Evolutionary conservation across 2,113 vertebrate genomes (phyloP).

Genomic region (Argyrosomus japonicus): DNA sequence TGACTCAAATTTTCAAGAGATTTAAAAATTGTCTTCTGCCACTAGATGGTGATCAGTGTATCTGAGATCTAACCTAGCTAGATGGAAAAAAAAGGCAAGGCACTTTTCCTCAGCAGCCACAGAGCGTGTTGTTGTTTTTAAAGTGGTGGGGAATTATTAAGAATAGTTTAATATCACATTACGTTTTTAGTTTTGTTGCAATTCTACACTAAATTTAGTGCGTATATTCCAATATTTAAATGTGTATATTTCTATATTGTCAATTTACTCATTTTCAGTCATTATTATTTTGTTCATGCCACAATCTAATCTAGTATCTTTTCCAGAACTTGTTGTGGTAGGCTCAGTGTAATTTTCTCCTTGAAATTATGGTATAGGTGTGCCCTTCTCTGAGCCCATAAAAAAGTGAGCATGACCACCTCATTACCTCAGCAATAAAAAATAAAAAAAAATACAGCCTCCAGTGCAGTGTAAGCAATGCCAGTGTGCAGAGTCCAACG

Average conservation of each 20-base stretch:
- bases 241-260: background rate
- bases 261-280: too few species aligned
- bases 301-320: background rate
- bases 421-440: constrained; percentile 79
- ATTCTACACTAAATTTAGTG: too few species aligned
- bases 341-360: background rate
- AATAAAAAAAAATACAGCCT: constrained; percentile 52
- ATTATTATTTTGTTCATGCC: background rate
- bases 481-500: constrained; percentile 81
- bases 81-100: too few species aligned
- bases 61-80: background rate
- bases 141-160: background rate
- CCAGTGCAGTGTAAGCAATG: constrained; percentile 78
- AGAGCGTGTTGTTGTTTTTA: background rate
- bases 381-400: constrained; percentile 63
- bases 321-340: background rate
- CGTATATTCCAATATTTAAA: too few species aligned
- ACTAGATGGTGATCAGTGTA: constrained; percentile 59
- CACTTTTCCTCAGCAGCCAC: background rate
- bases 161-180: background rate
- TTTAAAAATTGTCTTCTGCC: constrained; percentile 17
- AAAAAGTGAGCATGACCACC: constrained; percentile 72
- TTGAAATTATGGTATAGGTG: constrained; percentile 36
- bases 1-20: background rate
- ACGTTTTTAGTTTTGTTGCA: background rate